Evolutionary conservation across 2,888 invertebrate genomes (phyloP).

Genomic region (Quadriops clusia): DNA sequence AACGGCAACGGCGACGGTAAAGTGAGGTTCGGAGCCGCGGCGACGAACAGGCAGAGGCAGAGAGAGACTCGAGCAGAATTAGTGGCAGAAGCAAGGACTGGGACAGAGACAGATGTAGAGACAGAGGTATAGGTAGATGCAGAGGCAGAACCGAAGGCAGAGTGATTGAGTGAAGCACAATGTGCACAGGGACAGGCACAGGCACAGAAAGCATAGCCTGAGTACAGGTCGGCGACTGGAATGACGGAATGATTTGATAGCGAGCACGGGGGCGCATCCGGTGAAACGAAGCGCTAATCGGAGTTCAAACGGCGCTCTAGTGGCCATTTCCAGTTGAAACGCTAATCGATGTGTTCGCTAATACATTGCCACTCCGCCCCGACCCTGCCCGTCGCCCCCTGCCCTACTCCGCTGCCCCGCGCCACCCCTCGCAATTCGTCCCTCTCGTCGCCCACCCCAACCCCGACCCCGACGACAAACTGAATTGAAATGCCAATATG

Average conservation of each 20-base stretch:
- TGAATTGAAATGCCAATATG: conserved; percentile 20
- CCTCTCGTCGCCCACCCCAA: conserved; percentile 7
- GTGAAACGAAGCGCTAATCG: conserved; percentile 29
- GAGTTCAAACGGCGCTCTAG: conserved; percentile 27
- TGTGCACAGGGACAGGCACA: too few relatives aligned
- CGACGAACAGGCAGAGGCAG: too few relatives aligned
- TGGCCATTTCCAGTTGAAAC: conserved; percentile 34
- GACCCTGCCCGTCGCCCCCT: conserved; percentile 11
- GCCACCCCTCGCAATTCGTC: neutral
- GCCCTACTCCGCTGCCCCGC: conserved; percentile 7
- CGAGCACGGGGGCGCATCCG: conserved; percentile 24
- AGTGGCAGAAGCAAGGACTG: too few relatives aligned
- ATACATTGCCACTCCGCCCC: conserved; percentile 22
- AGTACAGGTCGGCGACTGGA: too few relatives aligned
- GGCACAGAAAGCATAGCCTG: too few relatives aligned
- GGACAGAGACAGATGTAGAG: too few relatives aligned
- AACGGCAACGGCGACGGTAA: too few relatives aligned
- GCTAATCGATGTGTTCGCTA: conserved; percentile 32
- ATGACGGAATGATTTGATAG: conserved; percentile 14
- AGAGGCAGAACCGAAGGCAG: too few relatives aligned
- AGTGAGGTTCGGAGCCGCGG: too few relatives aligned
- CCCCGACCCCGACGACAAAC: conserved; percentile 14
- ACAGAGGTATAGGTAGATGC: too few relatives aligned
- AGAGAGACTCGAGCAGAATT: too few relatives aligned
- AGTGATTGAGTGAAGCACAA: too few relatives aligned